phyloP scores from a whole-genome alignment of 1,140 invertebrate genomes.

The Drosophila burlai region DNA sequence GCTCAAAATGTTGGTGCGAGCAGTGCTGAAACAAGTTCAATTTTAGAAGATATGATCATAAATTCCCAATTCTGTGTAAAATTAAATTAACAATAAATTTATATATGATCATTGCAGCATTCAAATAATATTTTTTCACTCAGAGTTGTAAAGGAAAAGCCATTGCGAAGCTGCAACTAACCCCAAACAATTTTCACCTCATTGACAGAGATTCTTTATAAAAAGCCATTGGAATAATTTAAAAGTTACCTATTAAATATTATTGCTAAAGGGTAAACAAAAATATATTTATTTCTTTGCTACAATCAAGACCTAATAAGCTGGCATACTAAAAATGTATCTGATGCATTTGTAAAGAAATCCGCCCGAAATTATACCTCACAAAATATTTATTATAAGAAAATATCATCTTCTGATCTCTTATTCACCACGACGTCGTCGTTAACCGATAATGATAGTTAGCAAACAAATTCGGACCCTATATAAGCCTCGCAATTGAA shows the following conservation, averaged over 20 bases:
- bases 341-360: background rate
- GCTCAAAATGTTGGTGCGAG: constrained; percentile 26
- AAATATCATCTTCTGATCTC: background rate
- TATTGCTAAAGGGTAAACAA: too few species aligned
- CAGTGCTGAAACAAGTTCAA: background rate
- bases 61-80: background rate
- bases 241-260: too few species aligned
- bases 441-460: background rate
- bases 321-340: background rate
- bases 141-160: too few species aligned
- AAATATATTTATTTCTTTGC: too few species aligned
- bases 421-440: constrained; percentile 4
- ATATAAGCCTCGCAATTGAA: background rate
- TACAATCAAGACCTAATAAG: background rate
- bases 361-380: constrained; percentile 1
- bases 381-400: background rate
- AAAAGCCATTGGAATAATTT: too few species aligned
- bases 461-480: background rate
- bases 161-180: too few species aligned
- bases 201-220: too few species aligned
- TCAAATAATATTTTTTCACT: background rate
- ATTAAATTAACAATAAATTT: background rate
- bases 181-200: background rate
- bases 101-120: background rate
- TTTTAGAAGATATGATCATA: background rate